Percentiles rank a stretch among this genome's conserved stretches.
These are phyloP conservation scores for Bagarius yarrelli DNA, from an alignment of 2,113 vertebrate genomes.

Conservation along the genomic window DNA sequence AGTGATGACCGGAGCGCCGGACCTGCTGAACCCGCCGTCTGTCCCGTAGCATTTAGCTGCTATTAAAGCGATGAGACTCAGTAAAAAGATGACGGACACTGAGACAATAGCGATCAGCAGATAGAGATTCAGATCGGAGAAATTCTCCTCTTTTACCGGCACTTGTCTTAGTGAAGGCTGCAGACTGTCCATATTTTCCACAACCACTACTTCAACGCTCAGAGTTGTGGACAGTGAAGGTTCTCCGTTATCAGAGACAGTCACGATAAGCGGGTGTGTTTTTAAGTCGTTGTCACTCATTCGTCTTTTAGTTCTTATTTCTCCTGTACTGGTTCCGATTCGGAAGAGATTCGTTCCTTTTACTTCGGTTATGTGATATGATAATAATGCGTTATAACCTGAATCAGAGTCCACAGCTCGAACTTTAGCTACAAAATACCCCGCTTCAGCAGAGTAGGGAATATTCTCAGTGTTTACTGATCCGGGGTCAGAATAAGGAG, in stretches of 20 bases:
- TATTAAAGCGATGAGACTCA: conserved; percentile 53
- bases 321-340: conserved; percentile 56
- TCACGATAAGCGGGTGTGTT: conserved; percentile 69
- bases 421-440: too few species aligned
- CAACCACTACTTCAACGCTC: conserved; percentile 68
- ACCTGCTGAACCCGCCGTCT: conserved; percentile 37
- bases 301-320: conserved; percentile 61
- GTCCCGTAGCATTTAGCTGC: conserved; percentile 52
- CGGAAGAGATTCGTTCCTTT: too few species aligned
- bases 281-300: too few species aligned
- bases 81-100: conserved; percentile 69
- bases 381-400: too few species aligned
- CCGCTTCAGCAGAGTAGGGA: conserved; percentile 70
- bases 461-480: conserved; percentile 69
- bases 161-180: conserved; percentile 69
- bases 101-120: conserved; percentile 69
- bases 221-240: conserved; percentile 70
- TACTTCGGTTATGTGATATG: too few species aligned
- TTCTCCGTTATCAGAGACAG: conserved; percentile 74
- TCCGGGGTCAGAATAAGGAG: conserved; percentile 68
- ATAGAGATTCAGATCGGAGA: conserved; percentile 70
- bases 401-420: too few species aligned
- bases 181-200: conserved; percentile 52
- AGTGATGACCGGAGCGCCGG: conserved; percentile 1
- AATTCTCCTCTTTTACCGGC: conserved; percentile 56